These are phyloP conservation scores for Caenorhabditis parvicauda DNA, from an alignment of 2,888 invertebrate species.

Conservation along the genomic window DNA sequence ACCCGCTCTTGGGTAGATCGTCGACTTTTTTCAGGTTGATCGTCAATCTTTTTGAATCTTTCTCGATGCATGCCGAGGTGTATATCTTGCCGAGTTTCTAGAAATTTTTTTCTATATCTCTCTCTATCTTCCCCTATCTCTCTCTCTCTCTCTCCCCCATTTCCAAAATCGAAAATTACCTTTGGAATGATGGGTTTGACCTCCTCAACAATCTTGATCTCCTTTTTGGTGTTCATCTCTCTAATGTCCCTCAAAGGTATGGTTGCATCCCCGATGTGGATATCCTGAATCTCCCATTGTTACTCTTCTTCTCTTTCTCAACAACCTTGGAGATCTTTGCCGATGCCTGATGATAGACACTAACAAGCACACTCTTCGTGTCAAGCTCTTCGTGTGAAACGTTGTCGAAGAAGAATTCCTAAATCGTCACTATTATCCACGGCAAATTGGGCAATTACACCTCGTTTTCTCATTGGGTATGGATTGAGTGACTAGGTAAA, in stretches of 20 bases:
- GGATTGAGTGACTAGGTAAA: too few relatives aligned
- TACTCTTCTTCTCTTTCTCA: slow-evolving; percentile 9
- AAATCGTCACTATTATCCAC: too few relatives aligned
- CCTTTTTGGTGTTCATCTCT: slow-evolving; percentile 62
- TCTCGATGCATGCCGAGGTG: slow-evolving; percentile 63
- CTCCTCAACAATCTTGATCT: slow-evolving; percentile 65
- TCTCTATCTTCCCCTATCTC: too few relatives aligned
- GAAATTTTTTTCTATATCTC: too few relatives aligned
- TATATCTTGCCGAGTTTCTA: slow-evolving; percentile 65
- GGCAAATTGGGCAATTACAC: neutral
- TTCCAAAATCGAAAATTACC: slow-evolving; percentile 32
- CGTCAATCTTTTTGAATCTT: slow-evolving; percentile 62
- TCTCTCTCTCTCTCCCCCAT: neutral
- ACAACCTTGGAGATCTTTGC: slow-evolving; percentile 61
- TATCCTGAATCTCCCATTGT: neutral
- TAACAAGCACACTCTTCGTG: slow-evolving; percentile 61
- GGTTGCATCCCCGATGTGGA: slow-evolving; percentile 62
- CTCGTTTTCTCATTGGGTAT: neutral
- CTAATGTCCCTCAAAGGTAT: slow-evolving; percentile 64
- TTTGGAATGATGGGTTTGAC: slow-evolving; percentile 60
- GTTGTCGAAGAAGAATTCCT: slow-evolving; percentile 65
- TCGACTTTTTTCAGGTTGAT: slow-evolving; percentile 64
- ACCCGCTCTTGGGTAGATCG: slow-evolving; percentile 64
- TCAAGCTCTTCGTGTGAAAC: slow-evolving; percentile 63
- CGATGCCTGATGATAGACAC: slow-evolving; percentile 64